A percentile compares a stretch with the other conserved stretches of the same genome.
phyloP scores from a whole-genome alignment of 1,140 invertebrate species.

The Saccostrea glomerata region DNA sequence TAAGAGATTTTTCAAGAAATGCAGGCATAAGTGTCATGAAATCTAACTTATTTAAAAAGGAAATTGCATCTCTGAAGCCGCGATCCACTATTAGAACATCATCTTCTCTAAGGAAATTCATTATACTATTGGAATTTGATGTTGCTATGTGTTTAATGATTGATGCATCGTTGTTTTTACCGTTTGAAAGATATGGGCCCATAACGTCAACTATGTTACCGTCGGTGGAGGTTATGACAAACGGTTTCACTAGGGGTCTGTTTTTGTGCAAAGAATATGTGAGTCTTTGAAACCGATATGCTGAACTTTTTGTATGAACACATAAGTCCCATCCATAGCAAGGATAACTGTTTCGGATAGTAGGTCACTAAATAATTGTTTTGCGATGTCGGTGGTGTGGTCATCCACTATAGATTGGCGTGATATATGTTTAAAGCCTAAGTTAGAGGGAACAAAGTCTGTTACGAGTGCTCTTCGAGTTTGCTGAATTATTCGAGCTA shows the following conservation, averaged over 20 bases:
- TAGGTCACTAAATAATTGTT: neutral
- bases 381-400: neutral
- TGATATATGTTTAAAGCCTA: no score
- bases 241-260: conserved; percentile 32
- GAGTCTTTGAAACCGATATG: conserved; percentile 41
- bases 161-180: conserved; percentile 42
- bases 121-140: neutral
- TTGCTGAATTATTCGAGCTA: no score
- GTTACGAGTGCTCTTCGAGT: no score
- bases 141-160: conserved; percentile 38
- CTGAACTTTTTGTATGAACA: conserved; percentile 46
- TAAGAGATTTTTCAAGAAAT: no score
- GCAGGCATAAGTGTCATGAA: neutral
- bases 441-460: no score
- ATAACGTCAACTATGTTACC: conserved; percentile 38
- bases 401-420: no score
- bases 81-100: conserved; percentile 28
- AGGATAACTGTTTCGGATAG: neutral
- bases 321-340: conserved; percentile 43
- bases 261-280: neutral
- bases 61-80: conserved; percentile 27
- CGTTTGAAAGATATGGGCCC: conserved; percentile 41
- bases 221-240: conserved; percentile 29
- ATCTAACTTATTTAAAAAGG: conserved; percentile 1
- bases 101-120: neutral